Conservation (phyloP, 2,888 invertebrate genomes). For the Aspidiotus destructor region DNA sequence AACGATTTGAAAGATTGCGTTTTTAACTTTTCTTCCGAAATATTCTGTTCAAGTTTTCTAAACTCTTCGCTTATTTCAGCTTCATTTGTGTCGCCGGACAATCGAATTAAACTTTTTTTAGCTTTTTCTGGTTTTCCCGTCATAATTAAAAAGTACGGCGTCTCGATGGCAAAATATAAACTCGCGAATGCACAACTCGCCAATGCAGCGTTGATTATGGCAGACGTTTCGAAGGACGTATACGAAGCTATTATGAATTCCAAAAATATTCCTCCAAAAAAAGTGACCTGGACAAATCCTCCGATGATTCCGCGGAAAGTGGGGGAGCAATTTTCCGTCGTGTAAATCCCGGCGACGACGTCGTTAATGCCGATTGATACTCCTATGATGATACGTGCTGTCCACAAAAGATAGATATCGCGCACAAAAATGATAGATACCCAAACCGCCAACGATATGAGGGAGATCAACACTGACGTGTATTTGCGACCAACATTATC, state of each 20-base stretch:
- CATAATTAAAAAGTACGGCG: slow-evolving; percentile 7
- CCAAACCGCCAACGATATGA: slow-evolving; percentile 5
- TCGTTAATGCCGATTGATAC: slow-evolving; percentile 37
- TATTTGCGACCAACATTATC: slow-evolving; percentile 19
- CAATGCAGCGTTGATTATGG: not conserved
- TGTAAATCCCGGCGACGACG: slow-evolving; percentile 36
- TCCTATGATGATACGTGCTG: slow-evolving; percentile 36
- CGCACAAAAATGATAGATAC: slow-evolving; percentile 7
- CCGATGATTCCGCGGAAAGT: slow-evolving; percentile 36
- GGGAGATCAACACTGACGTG: not conserved
- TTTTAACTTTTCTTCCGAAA: slow-evolving; percentile 10
- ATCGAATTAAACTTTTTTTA: slow-evolving; percentile 6
- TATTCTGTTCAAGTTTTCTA: slow-evolving; percentile 3
- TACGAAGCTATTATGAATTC: slow-evolving; percentile 36
- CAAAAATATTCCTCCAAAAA: slow-evolving; percentile 36
- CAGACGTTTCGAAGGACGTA: slow-evolving; percentile 32
- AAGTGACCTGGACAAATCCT: slow-evolving; percentile 36
- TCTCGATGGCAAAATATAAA: not conserved
- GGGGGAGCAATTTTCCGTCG: slow-evolving; percentile 36
- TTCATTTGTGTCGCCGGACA: not conserved
- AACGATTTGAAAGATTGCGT: no score
- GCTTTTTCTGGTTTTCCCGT: not conserved
- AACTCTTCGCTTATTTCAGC: slow-evolving; percentile 10
- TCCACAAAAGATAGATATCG: slow-evolving; percentile 31
- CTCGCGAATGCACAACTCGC: not conserved